Base-by-base conservation (phyloP, 1,140 invertebrate species). In the Conus ventricosus region DNA sequence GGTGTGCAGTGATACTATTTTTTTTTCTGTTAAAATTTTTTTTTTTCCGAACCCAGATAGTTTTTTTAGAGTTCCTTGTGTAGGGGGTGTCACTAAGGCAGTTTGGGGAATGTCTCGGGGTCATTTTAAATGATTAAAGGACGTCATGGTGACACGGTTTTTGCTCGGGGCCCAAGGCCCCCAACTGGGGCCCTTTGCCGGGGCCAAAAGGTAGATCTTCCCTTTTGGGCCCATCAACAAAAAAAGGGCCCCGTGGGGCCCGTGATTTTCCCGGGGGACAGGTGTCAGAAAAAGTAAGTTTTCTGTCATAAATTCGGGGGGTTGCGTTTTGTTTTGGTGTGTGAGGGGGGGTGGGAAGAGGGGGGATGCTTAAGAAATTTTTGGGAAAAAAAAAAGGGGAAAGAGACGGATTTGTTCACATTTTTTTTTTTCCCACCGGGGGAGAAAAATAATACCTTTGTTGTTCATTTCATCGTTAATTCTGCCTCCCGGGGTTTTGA, bases 141-240 rank as follows among this genome's bases (percentile, higher is more conserved):
- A 98, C 75, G 97, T 98, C 88, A 96, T 97, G 90, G 96, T 99
- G n/a, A 96, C 97, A 17, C 96, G 97, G 95, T 97, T 99, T 15
- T 99, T 15, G 97, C 98, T 0, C 95, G 99, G 82, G 99, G 99
- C n/a, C n/a, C 17, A 99, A 99, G 96, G 99, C 99, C 15, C 99
- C 99, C 94, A 97, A 97, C 97, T 83, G 97, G 98, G 4, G 97
- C 97, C 0, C n/a, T n/a, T 95, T 99, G 11, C 98, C 97, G 51
- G 97, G 51, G 97, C 96, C 91, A 97, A 98, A 94, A 99, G 99
- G 0, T 97, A 97, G 91, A 96, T 99, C 1, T 99, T 97, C 94
- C 99, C 98, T 1, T 99, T 99, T 96, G 99, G 99, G 1, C n/a
- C n/a, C 39, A 97, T 99, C 86, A 99, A 99, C 95, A 99, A 99